phyloP scores from a whole-genome alignment of 53 echinoderm and acorn worm genomes.

The Crossaster papposus region DNA sequence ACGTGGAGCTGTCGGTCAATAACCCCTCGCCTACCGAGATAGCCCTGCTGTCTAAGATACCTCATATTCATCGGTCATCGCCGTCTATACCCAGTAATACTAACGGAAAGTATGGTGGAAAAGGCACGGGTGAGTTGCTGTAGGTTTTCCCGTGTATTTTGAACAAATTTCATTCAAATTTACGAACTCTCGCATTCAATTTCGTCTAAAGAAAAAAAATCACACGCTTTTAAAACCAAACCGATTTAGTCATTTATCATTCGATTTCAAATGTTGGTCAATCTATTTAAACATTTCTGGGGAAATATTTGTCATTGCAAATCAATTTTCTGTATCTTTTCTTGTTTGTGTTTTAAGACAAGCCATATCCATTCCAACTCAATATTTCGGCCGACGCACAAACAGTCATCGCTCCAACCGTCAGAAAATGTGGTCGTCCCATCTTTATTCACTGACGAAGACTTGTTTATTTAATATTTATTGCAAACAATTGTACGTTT shows the following conservation, averaged over 20 bases:
- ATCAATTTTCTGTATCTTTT: too few relatives aligned
- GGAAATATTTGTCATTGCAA: too few relatives aligned
- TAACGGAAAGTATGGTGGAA: constrained; percentile 92
- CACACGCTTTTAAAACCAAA: too few relatives aligned
- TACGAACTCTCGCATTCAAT: too few relatives aligned
- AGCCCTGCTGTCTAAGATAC: constrained; percentile 72
- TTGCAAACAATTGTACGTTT: neutral
- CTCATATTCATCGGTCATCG: constrained; percentile 67
- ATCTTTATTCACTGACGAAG: constrained; percentile 29
- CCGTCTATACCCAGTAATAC: constrained; percentile 97
- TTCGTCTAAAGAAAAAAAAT: too few relatives aligned
- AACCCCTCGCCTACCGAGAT: constrained; percentile 86
- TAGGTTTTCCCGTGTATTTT: too few relatives aligned
- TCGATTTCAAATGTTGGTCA: neutral
- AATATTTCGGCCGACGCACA: constrained; percentile 81
- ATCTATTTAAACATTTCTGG: too few relatives aligned
- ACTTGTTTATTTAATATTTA: neutral
- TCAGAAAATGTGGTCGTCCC: constrained; percentile 56
- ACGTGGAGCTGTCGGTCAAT: constrained; percentile 75
- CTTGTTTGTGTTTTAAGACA: constrained; percentile 34
- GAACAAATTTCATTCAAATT: too few relatives aligned
- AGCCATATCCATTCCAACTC: constrained; percentile 86
- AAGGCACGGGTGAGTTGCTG: constrained; percentile 67
- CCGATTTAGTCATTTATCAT: too few relatives aligned
- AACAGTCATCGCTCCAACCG: constrained; percentile 68